These are phyloP conservation scores for Trematomus bernacchii DNA, from an alignment of 2,797 vertebrate species.

Conservation along the genomic window DNA sequence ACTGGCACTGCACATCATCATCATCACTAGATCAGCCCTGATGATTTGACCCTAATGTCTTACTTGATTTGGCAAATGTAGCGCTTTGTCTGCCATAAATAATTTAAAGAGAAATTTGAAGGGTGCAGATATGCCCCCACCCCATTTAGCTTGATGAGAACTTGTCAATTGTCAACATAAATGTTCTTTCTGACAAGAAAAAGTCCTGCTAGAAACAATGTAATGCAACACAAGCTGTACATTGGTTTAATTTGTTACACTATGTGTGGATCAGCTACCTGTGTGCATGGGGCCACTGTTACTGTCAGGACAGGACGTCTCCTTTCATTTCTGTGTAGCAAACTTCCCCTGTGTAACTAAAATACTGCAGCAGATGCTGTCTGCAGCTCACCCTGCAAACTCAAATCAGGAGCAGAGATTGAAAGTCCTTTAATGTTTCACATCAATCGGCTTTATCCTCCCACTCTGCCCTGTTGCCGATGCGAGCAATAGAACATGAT, in stretches of 20 bases:
- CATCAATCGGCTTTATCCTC: conserved; percentile 65
- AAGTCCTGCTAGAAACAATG: not conserved
- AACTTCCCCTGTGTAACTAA: conserved; percentile 21
- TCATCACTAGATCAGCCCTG: not conserved
- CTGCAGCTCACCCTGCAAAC: conserved; percentile 33
- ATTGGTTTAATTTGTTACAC: not conserved
- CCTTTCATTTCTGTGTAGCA: conserved; percentile 23
- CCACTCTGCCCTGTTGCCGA: conserved; percentile 48
- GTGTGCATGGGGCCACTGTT: not conserved
- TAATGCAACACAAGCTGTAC: not conserved
- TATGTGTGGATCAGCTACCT: not conserved
- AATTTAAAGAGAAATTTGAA: not conserved
- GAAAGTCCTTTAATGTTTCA: conserved; percentile 60
- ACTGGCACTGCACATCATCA: not conserved
- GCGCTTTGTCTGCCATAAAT: not conserved
- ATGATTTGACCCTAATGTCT: not conserved
- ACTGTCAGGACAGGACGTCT: conserved; percentile 6
- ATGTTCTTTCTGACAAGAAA: not conserved
- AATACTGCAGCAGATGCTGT: conserved; percentile 25
- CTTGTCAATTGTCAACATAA: no score
- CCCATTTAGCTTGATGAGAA: no score
- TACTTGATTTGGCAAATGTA: not conserved
- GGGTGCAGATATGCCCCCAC: no score
- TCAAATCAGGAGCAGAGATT: conserved; percentile 31
- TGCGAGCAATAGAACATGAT: conserved; percentile 32